Percentiles rank a stretch among this genome's conserved stretches.
Conservation (phyloP, 2,888 invertebrate species). For the Anarsia innoxiella region DNA sequence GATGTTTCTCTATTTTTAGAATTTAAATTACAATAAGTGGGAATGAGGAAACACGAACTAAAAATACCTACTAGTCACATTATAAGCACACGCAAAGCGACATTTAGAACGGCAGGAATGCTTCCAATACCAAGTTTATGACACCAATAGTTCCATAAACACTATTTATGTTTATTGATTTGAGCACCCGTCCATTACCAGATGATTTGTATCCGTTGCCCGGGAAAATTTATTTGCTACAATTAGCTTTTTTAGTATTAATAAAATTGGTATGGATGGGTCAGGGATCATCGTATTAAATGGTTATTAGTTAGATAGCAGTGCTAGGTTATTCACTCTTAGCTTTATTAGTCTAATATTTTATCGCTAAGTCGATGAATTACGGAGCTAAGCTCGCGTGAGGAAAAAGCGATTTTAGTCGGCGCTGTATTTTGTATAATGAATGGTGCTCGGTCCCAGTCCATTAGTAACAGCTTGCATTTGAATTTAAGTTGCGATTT, state of each 20-base stretch:
- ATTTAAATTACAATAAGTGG: no score
- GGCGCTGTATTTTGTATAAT: conserved; percentile 18
- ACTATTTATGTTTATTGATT: conserved; percentile 9
- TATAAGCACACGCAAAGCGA: no score
- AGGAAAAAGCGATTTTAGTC: conserved; percentile 17
- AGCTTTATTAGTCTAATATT: conserved; percentile 15
- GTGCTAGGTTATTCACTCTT: conserved; percentile 18
- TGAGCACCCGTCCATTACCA: conserved; percentile 8
- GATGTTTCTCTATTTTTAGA: no score
- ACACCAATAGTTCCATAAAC: conserved; percentile 5
- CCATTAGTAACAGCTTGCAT: conserved; percentile 28
- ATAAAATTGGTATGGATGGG: conserved; percentile 6
- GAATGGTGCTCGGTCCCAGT: conserved; percentile 27
- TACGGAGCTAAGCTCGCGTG: conserved; percentile 23
- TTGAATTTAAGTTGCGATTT: no score
- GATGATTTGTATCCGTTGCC: conserved; percentile 16
- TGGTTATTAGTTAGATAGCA: neutral
- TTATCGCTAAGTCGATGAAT: conserved; percentile 18
- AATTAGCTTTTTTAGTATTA: conserved; percentile 17
- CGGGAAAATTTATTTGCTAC: conserved; percentile 14
- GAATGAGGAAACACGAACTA: no score
- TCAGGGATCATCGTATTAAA: neutral
- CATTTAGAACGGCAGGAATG: conserved; percentile 1
- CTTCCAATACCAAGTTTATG: conserved; percentile 1
- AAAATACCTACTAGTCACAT: no score